Evolutionary conservation across 2,113 vertebrate species (phyloP).

Genomic region (Cinclus cinclus): DNA sequence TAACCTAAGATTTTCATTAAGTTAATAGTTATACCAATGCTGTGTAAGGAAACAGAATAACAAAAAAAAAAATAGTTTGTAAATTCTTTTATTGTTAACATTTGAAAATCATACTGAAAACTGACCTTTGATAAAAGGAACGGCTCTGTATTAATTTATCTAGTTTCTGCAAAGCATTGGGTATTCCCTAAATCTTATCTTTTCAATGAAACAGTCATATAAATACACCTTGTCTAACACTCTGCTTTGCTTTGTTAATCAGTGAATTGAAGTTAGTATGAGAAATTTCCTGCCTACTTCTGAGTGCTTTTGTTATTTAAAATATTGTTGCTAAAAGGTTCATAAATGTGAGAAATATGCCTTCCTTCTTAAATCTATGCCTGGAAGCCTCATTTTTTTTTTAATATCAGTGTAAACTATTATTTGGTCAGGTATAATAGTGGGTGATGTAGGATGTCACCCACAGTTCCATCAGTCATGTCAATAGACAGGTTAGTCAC

Average conservation of each 20-base stretch:
- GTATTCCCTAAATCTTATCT: neutral
- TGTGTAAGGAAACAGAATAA: neutral
- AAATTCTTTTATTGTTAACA: neutral
- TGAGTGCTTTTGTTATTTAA: neutral
- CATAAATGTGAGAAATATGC: neutral
- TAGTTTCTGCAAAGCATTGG: neutral
- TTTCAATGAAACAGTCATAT: neutral
- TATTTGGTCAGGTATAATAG: neutral
- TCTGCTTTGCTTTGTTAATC: neutral
- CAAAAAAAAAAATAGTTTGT: neutral
- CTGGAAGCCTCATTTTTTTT: neutral
- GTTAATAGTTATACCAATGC: neutral
- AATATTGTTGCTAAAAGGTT: neutral
- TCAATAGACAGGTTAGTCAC: constrained; percentile 8
- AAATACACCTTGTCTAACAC: neutral
- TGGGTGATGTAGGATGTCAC: neutral
- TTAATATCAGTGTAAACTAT: neutral
- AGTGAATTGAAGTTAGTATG: neutral
- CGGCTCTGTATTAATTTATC: neutral
- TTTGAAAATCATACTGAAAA: neutral
- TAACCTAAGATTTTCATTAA: neutral
- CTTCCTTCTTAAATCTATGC: neutral
- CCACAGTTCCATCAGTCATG: neutral
- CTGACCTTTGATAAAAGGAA: neutral
- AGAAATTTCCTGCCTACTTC: neutral